Base-by-base conservation (phyloP, 2,113 vertebrate genomes). In the Caretta caretta region DNA sequence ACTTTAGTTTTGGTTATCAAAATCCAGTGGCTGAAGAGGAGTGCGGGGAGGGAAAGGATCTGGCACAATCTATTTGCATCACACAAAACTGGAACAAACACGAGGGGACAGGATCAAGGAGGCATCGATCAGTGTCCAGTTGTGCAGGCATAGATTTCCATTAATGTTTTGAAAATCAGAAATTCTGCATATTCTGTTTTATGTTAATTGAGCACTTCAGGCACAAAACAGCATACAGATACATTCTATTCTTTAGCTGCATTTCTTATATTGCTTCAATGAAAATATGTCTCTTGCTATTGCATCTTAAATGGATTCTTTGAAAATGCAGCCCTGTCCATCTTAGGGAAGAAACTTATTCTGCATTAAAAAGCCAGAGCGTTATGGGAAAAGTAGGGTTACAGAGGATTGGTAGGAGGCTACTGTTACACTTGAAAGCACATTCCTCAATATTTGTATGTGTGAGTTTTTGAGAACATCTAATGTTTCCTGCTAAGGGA, bases 101-200 rank as follows among this genome's bases (percentile, higher is more conserved):
- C 22, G n/a, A 72, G 19, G n/a, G 35, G n/a, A 38, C 35, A 72
- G 65, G n/a, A 72, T 38, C 65, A 90, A 42, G 49, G 81, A 91
- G 35, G 75, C 86, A 59, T 80, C 94, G 92, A 87, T 94, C 84
- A 75, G 50, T 88, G 42, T 84, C 94, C 84, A 88, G 35, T 88
- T 91, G 81, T 83, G 83, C 86, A 93, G 84, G 49, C 92, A 49
- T 14, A 90, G 84, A 85, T 91, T 93, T 88, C 81, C 59, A 83
- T 94, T 93, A 96, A 90, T 95, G 91, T 75, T 94, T 59, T 35
- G 81, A 85, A 85, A 93, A 97, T 48, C 79, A 90, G n/a, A 91
- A 96, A 97, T 94, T 59, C 50, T 79, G n/a, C 90, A 42, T 91
- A 46, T 87, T 82, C 51, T 88, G n/a, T 92, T 93, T n/a, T 95